Evolutionary conservation across 2,888 invertebrate species (phyloP), one percentile per base, ranked within the genome.

Genomic region (Acrobasis consociella): DNA sequence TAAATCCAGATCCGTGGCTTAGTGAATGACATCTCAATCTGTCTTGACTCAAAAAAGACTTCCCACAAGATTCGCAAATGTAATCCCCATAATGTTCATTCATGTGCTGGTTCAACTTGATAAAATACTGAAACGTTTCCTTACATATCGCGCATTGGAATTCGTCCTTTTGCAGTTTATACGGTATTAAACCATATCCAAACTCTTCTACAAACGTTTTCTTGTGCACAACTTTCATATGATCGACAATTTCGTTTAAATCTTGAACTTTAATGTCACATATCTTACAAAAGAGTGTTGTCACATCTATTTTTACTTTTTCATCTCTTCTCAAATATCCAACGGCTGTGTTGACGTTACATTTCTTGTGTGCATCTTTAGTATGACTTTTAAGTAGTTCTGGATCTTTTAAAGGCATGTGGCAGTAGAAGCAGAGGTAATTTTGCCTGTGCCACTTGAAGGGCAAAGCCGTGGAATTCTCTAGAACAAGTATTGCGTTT

Each of bases 371-470:
- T 13, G 84, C 79, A 1, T 69, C 67, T 31, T 49, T 72, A 0
- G 89, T 86, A 64, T 94, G 93, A 31, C 84, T 83, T 77, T 89
- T 91, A 1, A 94, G 73, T 0, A 70, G 62, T 1, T 75, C 67
- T 0, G 80, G 72, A 3, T 80, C 76, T 80, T 85, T 86, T 22
- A 87, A 86, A 1, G 77, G 63, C n/a, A 78, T 73, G 69, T 89
- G 88, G 66, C 92, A 92, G 67, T 78, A 90, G 80, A 91, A 91
- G 64, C 92, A 92, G 5, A 91, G 80, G 58, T 86, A 92, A 62
- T 82, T 82, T 62, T 91, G 89, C 39, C 89, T 75, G 58, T 89
- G 88, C 91, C 91, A 92, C 72, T 90, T 92, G 69, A 92, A 92
- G 0, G 91, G 91, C 1, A 86, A 9, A 0, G 77, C 85, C 0